A percentile compares a stretch with the other conserved stretches of the same genome.
phyloP scores from a whole-genome alignment of 2,797 vertebrate species.

The Podarcis siculus region DNA sequence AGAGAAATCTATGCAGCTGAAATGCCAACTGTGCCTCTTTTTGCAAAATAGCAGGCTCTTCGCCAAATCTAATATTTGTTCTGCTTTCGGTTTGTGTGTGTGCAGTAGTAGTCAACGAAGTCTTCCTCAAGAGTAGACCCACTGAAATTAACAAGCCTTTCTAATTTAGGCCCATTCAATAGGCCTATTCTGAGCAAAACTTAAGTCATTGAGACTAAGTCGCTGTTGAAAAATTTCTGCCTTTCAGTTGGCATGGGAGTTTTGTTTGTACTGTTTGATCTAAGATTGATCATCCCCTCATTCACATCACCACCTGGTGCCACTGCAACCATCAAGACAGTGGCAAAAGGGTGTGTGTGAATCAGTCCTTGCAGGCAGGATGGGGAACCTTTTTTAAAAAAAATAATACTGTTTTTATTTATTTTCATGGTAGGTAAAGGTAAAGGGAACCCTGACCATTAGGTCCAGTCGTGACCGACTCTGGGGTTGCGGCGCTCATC shows the following conservation, averaged over 20 bases:
- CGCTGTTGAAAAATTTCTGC: not conserved
- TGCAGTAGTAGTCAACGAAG: not conserved
- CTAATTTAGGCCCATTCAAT: too few relatives aligned
- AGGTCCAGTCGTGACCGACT: too few relatives aligned
- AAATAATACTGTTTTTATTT: too few relatives aligned
- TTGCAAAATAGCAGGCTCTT: conserved; percentile 33
- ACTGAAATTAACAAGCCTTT: too few relatives aligned
- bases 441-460: too few relatives aligned
- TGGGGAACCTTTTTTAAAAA: not conserved
- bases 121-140: too few relatives aligned
- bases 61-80: conserved; percentile 56
- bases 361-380: not conserved
- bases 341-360: not conserved
- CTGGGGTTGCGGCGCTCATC: too few relatives aligned
- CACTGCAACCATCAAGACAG: not conserved
- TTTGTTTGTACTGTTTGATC: not conserved
- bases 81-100: conserved; percentile 18
- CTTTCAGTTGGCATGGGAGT: not conserved
- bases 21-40: conserved; percentile 17
- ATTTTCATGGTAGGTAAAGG: too few relatives aligned
- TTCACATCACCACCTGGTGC: not conserved
- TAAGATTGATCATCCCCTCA: not conserved
- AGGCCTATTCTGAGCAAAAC: too few relatives aligned
- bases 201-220: not conserved
- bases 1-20: conserved; percentile 24